Percentiles rank a stretch among this genome's conserved stretches.
These are phyloP conservation scores for Pteronotus mesoamericanus DNA, from an alignment of 2,797 vertebrate genomes.

Conservation along the genomic window DNA sequence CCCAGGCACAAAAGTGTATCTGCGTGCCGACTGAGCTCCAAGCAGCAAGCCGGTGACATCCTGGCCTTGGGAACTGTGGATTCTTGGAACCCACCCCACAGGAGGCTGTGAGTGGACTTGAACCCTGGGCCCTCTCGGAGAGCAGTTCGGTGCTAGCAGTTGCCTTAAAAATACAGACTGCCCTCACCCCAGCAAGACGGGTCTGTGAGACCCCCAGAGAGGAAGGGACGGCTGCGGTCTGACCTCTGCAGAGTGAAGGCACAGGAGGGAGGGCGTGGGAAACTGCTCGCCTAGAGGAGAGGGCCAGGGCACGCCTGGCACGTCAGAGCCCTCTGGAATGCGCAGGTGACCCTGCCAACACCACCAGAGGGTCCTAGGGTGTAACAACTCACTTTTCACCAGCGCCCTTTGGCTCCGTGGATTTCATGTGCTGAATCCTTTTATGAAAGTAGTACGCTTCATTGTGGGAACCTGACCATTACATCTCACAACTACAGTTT, in stretches of 20 bases:
- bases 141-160: neutral
- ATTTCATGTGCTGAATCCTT: neutral
- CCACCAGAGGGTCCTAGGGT: fast-evolving
- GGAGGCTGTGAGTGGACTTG: neutral
- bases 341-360: neutral
- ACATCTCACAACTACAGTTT: neutral
- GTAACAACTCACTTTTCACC: neutral
- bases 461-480: neutral
- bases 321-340: neutral
- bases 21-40: neutral
- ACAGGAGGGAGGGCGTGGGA: neutral
- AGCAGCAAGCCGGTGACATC: neutral
- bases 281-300: neutral
- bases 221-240: neutral
- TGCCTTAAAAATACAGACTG: neutral
- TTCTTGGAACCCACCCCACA: neutral
- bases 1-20: neutral
- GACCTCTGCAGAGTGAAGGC: neutral
- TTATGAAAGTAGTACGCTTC: neutral
- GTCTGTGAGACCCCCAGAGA: neutral
- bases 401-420: neutral
- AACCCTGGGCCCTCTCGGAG: neutral
- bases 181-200: neutral
- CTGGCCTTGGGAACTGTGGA: neutral
- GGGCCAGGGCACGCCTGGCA: neutral